Evolutionary conservation across 2,888 invertebrate species (phyloP).

Genomic region (Mesoligia furuncula): DNA sequence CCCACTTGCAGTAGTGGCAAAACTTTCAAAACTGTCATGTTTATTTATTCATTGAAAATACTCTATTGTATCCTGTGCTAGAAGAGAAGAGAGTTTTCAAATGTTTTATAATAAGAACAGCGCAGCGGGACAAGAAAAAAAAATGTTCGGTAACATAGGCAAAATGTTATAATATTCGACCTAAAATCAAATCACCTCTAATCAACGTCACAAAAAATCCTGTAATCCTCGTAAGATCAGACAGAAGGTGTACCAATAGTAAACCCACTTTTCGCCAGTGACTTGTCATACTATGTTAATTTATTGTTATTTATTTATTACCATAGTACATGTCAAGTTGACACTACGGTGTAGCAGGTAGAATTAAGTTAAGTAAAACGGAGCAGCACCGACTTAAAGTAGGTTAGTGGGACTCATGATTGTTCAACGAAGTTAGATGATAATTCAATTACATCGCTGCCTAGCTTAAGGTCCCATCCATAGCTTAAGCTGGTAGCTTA

Average conservation of each 20-base stretch:
- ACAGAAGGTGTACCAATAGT: too few relatives aligned
- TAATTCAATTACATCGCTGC: slow-evolving; percentile 50
- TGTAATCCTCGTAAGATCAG: neutral
- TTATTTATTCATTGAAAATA: too few relatives aligned
- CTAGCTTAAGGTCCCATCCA: too few relatives aligned
- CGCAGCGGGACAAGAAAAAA: too few relatives aligned
- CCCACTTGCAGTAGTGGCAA: neutral
- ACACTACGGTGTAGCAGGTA: slow-evolving; percentile 2
- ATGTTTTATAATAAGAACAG: too few relatives aligned
- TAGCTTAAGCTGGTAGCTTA: too few relatives aligned
- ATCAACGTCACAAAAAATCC: too few relatives aligned
- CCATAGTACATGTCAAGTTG: neutral
- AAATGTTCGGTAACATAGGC: too few relatives aligned
- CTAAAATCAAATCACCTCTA: neutral
- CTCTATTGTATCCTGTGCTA: too few relatives aligned
- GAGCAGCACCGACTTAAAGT: slow-evolving; percentile 36
- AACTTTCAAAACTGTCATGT: neutral
- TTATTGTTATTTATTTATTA: neutral
- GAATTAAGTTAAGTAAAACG: slow-evolving; percentile 17
- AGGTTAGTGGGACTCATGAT: slow-evolving; percentile 56
- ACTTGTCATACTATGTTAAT: neutral
- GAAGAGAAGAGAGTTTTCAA: too few relatives aligned
- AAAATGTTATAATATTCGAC: neutral
- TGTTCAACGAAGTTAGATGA: slow-evolving; percentile 40
- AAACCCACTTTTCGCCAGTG: neutral